Percentiles rank a stretch among this genome's conserved stretches.
These are phyloP conservation scores for Apodemia duryi DNA, from an alignment of 2,888 invertebrate genomes.

Conservation along the genomic window DNA sequence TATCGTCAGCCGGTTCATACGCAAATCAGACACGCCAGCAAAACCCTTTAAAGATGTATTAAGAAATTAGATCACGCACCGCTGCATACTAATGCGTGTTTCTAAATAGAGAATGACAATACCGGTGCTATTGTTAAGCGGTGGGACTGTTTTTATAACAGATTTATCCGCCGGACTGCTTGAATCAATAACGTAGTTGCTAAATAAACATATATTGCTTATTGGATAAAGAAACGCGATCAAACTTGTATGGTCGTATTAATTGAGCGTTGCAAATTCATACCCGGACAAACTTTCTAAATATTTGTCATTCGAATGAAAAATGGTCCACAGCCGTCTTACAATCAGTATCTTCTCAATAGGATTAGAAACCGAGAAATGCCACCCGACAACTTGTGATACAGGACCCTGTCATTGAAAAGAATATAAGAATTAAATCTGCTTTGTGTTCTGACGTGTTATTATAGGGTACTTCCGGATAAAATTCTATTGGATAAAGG, in stretches of 20 bases:
- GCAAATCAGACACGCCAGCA: constrained; percentile 54
- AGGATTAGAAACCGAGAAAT: constrained; percentile 73
- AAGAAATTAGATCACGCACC: constrained; percentile 43
- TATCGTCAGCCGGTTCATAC: constrained; percentile 50
- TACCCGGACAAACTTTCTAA: constrained; percentile 74
- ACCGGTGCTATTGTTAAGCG: constrained; percentile 30
- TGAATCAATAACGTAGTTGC: constrained; percentile 65
- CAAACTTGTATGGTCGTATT: constrained; percentile 43
- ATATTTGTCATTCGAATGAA: constrained; percentile 76
- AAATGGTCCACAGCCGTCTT: constrained; percentile 55
- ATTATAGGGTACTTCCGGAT: constrained; percentile 50
- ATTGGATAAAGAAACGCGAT: constrained; percentile 3
- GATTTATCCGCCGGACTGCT: constrained; percentile 70
- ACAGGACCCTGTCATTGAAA: constrained; percentile 42
- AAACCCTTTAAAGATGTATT: constrained; percentile 43
- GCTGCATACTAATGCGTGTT: constrained; percentile 48
- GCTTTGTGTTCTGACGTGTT: constrained; percentile 48
- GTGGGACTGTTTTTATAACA: constrained; percentile 60
- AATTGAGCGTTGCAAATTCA: constrained; percentile 60
- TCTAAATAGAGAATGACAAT: constrained; percentile 51
- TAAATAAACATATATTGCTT: constrained; percentile 52
- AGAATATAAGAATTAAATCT: constrained; percentile 54
- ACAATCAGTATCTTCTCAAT: constrained; percentile 62
- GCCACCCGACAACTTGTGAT: constrained; percentile 58
- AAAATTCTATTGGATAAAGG: constrained; percentile 37